A percentile compares a stretch with the other conserved stretches of the same genome.
Conservation (phyloP, 2,797 vertebrate species). For the Alosa sapidissima region DNA sequence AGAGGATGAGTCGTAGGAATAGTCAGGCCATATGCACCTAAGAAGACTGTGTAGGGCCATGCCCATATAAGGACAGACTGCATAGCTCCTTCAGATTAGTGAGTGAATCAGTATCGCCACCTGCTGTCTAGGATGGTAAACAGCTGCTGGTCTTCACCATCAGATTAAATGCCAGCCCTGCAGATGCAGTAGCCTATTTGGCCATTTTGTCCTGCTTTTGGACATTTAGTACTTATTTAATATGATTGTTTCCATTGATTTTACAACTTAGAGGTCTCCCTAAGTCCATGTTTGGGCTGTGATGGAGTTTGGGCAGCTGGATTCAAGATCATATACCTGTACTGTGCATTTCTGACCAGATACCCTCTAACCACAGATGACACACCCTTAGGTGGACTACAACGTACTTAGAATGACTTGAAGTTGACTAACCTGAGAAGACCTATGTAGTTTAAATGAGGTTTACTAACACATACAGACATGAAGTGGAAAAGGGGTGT, state of each 20-base stretch:
- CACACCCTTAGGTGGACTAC: slow-evolving; percentile 24
- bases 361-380: slow-evolving; percentile 7
- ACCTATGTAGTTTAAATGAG: slow-evolving; percentile 10
- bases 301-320: slow-evolving; percentile 69
- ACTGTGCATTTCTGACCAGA: slow-evolving; percentile 51
- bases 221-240: slow-evolving; percentile 1
- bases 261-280: slow-evolving; percentile 4
- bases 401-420: slow-evolving; percentile 24
- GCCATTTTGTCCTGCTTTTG: slow-evolving; percentile 10
- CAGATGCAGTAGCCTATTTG: slow-evolving; percentile 1
- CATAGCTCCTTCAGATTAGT: slow-evolving; percentile 9
- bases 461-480: slow-evolving; percentile 12
- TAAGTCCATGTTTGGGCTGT: slow-evolving; percentile 34
- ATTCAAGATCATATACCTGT: slow-evolving; percentile 87
- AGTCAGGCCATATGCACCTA: neutral
- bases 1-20: neutral
- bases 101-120: slow-evolving; percentile 19
- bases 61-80: slow-evolving; percentile 24
- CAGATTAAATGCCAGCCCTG: neutral
- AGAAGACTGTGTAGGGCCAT: neutral
- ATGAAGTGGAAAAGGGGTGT: neutral
- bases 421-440: slow-evolving; percentile 30
- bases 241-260: neutral
- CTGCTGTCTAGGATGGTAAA: slow-evolving; percentile 23
- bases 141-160: neutral